phyloP scores from a whole-genome alignment of 2,888 invertebrate genomes.

The Yponomeuta plumbellus region DNA sequence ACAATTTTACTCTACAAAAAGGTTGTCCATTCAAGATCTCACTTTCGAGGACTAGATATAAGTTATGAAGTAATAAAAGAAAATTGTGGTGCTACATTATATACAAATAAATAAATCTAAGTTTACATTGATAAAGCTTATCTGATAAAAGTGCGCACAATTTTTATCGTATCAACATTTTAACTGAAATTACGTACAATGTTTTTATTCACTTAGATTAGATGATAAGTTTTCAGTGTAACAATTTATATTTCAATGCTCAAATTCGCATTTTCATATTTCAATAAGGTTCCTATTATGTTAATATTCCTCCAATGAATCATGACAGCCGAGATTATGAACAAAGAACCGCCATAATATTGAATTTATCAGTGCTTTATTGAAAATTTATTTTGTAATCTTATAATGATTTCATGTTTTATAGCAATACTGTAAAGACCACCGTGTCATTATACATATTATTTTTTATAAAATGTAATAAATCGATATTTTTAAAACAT shows the following conservation, averaged over 20 bases:
- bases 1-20: neutral
- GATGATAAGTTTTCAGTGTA: neutral
- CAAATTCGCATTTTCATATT: constrained; percentile 10
- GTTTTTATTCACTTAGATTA: neutral
- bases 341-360: neutral
- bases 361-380: neutral
- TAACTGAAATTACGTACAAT: neutral
- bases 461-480: neutral
- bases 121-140: no score
- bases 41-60: constrained; percentile 4
- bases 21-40: neutral
- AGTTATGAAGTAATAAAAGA: neutral
- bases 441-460: neutral
- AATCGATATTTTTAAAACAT: neutral
- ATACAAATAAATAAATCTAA: neutral
- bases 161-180: constrained; percentile 3
- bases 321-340: neutral
- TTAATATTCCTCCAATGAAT: neutral
- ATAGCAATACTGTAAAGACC: neutral
- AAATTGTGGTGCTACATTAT: constrained; percentile 14
- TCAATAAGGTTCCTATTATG: neutral
- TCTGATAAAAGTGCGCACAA: neutral
- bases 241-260: constrained; percentile 1
- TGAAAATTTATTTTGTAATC: neutral
- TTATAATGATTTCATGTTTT: neutral